Percentiles rank a stretch among this genome's conserved stretches.
Conservation (phyloP, 2,888 invertebrate species). For the Nephrotoma flavescens region DNA sequence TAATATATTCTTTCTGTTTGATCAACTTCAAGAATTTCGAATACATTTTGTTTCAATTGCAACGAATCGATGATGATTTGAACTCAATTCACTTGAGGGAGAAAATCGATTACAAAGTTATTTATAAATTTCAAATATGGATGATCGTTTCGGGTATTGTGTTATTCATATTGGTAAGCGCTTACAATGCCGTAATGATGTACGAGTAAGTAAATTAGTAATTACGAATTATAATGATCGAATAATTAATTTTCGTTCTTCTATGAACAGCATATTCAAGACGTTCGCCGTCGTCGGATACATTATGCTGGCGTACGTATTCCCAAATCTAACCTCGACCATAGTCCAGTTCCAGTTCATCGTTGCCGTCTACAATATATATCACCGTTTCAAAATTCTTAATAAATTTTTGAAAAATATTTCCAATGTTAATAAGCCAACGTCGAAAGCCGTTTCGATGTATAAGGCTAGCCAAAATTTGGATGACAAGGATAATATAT, state of each 20-base stretch:
- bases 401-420: constrained; percentile 1
- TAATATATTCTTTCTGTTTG: neutral
- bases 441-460: constrained; percentile 8
- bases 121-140: constrained; percentile 2
- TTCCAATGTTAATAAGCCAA: constrained; percentile 7
- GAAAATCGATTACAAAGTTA: neutral
- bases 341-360: constrained; percentile 27
- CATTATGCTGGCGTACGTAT: constrained; percentile 12
- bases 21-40: neutral
- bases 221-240: neutral
- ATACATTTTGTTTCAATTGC: neutral
- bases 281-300: neutral
- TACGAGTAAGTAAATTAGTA: neutral
- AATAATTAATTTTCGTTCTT: neutral
- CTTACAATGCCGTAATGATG: neutral
- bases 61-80: constrained; percentile 1
- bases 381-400: constrained; percentile 21
- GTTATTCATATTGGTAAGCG: neutral
- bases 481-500: neutral
- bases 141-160: neutral
- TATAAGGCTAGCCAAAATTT: constrained; percentile 2
- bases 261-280: neutral
- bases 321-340: constrained; percentile 24
- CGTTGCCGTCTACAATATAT: constrained; percentile 24
- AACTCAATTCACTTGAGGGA: neutral